Base-by-base conservation (phyloP, 2,797 vertebrate genomes). In the Schizothorax lantsangensis region DNA sequence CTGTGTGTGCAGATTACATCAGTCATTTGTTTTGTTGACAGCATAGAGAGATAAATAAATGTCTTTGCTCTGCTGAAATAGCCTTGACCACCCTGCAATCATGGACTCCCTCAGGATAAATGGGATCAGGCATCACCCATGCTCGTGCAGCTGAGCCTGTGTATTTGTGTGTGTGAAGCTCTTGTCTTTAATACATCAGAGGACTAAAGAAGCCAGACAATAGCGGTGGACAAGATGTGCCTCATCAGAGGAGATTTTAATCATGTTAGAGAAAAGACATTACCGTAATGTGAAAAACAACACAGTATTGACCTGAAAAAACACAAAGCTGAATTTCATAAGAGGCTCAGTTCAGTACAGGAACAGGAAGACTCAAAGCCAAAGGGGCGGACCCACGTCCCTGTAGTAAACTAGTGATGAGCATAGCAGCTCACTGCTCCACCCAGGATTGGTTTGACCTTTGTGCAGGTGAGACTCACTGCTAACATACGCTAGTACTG, bases 61-160 rank as follows among this genome's bases (percentile, higher is more conserved):
- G 33, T 77, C 68, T 79, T 79, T 79, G 64, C 66, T 69, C n/a
- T 57, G 54, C 14, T 45, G n/a, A 69, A 87, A 83, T n/a, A 38
- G 49, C 23, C 36, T 45, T 83, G 59, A 52, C 38, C 49, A 68
- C 57, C 33, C 64, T 23, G 78, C 26, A 45, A 54, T 69, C 45
- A 57, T 30, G 19, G 2, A 43, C 33, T 85, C 49, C 11, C 75
- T 85, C 7, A 57, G 47, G 74, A 85, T 57, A 54, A 78, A 84
- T 0, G 5, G 33, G 59, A 84, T 77, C 83, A 77, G 23, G 83
- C 10, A 6, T 78, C 73, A 78, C 36, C 15, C 74, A 78, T 54
- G 33, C 45, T 40, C 52, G 23, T 68, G 36, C 45, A 38, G 43
- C 9, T 78, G 59, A 77, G 62, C 45, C 21, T 8, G 17, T 66